phyloP scores from a whole-genome alignment of 2,113 vertebrate genomes.

The Nestor notabilis region DNA sequence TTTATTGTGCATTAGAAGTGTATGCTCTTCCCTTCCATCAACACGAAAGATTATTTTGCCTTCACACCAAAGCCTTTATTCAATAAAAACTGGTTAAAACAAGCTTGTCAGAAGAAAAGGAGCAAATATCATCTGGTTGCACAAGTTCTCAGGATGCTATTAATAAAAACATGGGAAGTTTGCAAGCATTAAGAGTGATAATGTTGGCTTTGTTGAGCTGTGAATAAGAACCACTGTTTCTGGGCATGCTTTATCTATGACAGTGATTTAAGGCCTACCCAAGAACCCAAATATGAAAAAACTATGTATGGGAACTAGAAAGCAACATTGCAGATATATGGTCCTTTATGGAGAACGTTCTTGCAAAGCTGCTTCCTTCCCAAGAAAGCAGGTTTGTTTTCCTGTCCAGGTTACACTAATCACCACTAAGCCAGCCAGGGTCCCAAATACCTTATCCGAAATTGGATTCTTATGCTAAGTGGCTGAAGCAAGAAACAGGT shows the following conservation, averaged over 20 bases:
- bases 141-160: conserved; percentile 10
- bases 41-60: not conserved
- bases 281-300: not conserved
- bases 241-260: not conserved
- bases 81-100: conserved; percentile 13
- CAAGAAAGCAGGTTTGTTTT: not conserved
- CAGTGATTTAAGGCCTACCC: conserved; percentile 6
- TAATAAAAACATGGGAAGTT: conserved; percentile 41
- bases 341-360: not conserved
- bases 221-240: conserved; percentile 21
- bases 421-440: not conserved
- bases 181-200: conserved; percentile 8
- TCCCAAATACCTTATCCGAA: not conserved
- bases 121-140: not conserved
- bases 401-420: not conserved
- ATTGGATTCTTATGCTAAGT: not conserved
- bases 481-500: not conserved
- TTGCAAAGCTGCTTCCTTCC: not conserved
- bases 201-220: not conserved
- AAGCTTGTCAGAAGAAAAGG: not conserved
- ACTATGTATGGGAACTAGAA: not conserved
- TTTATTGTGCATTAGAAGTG: not conserved
- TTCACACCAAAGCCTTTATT: not conserved
- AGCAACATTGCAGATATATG: not conserved
- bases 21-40: not conserved